A percentile compares a stretch with the other conserved stretches of the same genome.
These are phyloP conservation scores for Sinhomidia bicolor DNA, from an alignment of 2,888 invertebrate genomes.

Conservation along the genomic window DNA sequence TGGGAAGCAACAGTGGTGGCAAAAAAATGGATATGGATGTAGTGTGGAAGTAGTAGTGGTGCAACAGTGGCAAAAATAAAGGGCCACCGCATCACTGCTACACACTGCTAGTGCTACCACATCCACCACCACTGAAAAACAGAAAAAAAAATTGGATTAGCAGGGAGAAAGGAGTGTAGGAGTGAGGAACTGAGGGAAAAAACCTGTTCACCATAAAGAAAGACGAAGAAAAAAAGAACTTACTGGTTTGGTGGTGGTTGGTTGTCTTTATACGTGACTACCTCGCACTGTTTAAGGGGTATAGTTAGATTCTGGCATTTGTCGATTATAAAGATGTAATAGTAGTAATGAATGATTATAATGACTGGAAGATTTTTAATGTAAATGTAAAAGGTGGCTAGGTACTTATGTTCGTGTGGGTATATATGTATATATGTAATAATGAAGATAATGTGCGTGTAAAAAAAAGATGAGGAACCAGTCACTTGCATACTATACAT, in stretches of 20 bases:
- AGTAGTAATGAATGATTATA: neutral
- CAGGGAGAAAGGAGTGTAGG: neutral
- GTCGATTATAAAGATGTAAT: neutral
- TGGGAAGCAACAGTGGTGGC: constrained; percentile 62
- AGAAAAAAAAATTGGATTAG: too few relatives aligned
- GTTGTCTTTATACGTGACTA: constrained; percentile 1
- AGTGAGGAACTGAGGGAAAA: neutral
- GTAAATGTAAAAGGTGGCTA: too few relatives aligned
- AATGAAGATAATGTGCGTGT: neutral
- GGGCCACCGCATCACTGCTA: constrained; percentile 25
- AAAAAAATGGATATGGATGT: constrained; percentile 7
- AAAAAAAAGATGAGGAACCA: neutral
- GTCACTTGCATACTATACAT: neutral
- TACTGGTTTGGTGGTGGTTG: too few relatives aligned
- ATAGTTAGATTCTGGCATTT: neutral
- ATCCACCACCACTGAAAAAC: neutral
- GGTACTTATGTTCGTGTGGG: too few relatives aligned
- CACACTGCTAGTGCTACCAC: too few relatives aligned
- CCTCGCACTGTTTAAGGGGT: too few relatives aligned
- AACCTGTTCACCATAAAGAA: neutral
- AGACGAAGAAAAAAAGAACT: too few relatives aligned
- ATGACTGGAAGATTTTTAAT: too few relatives aligned
- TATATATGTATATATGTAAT: too few relatives aligned
- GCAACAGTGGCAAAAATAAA: constrained; percentile 39
- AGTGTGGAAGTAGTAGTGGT: constrained; percentile 42